phyloP scores from a whole-genome alignment of 2,888 invertebrate species.

The Drosophila yooni region DNA sequence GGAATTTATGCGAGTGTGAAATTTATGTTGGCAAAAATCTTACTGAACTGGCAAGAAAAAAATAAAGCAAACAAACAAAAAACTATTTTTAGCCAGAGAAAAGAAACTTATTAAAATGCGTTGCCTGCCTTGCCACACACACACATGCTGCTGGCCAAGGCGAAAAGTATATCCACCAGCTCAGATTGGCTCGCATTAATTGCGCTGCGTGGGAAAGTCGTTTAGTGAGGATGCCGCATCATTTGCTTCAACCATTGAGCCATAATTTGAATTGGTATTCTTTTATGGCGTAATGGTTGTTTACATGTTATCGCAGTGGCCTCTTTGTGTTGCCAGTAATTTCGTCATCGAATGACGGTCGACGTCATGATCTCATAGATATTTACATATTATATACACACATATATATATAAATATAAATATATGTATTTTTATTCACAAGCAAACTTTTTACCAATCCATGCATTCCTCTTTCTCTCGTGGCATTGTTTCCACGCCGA shows the following conservation, averaged over 20 bases:
- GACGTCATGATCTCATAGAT: constrained; percentile 23
- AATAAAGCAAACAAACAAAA: constrained; percentile 1
- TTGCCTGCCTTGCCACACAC: constrained; percentile 29
- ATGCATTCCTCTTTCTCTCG: too few relatives aligned
- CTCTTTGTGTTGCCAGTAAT: constrained; percentile 9
- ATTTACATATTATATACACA: neutral
- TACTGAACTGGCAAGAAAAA: constrained; percentile 32
- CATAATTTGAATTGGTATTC: constrained; percentile 38
- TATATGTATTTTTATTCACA: neutral
- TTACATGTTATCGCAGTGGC: constrained; percentile 2
- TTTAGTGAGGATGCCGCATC: constrained; percentile 22
- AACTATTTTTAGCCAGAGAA: constrained; percentile 61
- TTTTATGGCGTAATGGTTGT: constrained; percentile 1
- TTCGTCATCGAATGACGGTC: constrained; percentile 14
- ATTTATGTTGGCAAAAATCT: constrained; percentile 73
- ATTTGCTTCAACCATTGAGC: constrained; percentile 14
- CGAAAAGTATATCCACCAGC: constrained; percentile 1
- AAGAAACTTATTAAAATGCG: constrained; percentile 33
- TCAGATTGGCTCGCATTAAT: constrained; percentile 43
- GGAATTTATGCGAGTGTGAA: constrained; percentile 82
- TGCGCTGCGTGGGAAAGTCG: constrained; percentile 50
- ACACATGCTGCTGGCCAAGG: constrained; percentile 46
- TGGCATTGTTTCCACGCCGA: too few relatives aligned
- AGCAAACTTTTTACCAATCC: neutral
- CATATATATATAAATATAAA: neutral